Conservation (phyloP, 2,888 invertebrate genomes). For the Dasysyrphus tricinctus region DNA sequence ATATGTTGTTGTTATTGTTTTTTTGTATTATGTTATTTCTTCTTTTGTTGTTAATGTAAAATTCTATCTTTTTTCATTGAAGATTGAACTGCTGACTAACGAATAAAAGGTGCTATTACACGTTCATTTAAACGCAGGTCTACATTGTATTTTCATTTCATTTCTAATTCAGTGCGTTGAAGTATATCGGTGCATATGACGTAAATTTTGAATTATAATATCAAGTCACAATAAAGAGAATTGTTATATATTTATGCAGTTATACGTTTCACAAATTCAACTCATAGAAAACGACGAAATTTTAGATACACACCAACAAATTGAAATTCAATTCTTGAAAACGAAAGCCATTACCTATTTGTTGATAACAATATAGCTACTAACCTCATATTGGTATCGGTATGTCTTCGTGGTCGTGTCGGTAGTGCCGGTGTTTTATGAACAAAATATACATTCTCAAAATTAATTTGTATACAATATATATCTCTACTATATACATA, state of each 20-base stretch:
- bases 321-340: slow-evolving; percentile 16
- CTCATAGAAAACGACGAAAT: not conserved
- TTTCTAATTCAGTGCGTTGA: slow-evolving; percentile 32
- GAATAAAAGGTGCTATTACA: slow-evolving; percentile 33
- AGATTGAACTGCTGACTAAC: slow-evolving; percentile 35
- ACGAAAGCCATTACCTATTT: slow-evolving; percentile 17
- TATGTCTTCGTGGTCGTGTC: slow-evolving; percentile 15
- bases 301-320: slow-evolving; percentile 18
- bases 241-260: not conserved
- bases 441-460: slow-evolving; percentile 41
- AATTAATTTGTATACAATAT: slow-evolving; percentile 34
- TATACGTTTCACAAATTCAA: not conserved
- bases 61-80: slow-evolving; percentile 18
- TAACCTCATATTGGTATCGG: not conserved
- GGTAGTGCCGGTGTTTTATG: slow-evolving; percentile 28
- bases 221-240: not conserved
- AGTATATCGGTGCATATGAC: slow-evolving; percentile 36
- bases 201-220: slow-evolving; percentile 5
- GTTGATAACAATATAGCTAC: slow-evolving; percentile 28
- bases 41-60: slow-evolving; percentile 43
- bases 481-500: not conserved
- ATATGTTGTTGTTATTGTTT: slow-evolving; percentile 6
- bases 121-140: slow-evolving; percentile 6
- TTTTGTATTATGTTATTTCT: slow-evolving; percentile 4
- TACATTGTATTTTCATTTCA: not conserved